phyloP scores from a whole-genome alignment of 2,888 invertebrate genomes.

The Carpatolechia fugitivella region DNA sequence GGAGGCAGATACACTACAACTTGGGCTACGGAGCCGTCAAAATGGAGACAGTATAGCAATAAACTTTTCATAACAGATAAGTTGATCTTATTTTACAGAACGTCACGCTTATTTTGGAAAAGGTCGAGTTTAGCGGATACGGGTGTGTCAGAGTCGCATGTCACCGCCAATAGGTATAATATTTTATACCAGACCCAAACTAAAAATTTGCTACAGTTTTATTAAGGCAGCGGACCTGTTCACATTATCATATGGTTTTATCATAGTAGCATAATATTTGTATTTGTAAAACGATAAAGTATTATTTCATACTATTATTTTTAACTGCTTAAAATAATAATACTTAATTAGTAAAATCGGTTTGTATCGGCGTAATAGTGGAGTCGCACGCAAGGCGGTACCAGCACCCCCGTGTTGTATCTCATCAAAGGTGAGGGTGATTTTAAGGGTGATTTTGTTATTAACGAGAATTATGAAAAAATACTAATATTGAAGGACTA shows the following conservation, averaged over 20 bases:
- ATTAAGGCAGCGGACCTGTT: conserved; percentile 47
- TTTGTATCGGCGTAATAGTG: conserved; percentile 22
- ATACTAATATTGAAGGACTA: no score
- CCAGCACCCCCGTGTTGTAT: conserved; percentile 20
- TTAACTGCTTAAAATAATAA: conserved; percentile 10
- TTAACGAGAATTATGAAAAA: no score
- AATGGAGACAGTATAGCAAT: no score
- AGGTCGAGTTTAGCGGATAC: no score
- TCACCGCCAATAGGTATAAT: conserved; percentile 11
- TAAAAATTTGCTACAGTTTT: conserved; percentile 43
- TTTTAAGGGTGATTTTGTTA: conserved; percentile 23
- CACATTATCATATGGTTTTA: conserved; percentile 54
- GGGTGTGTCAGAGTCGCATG: conserved; percentile 19
- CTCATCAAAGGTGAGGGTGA: conserved; percentile 25
- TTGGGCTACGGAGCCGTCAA: no score
- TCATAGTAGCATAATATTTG: conserved; percentile 25
- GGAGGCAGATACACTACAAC: no score
- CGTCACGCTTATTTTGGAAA: no score
- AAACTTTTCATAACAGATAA: no score
- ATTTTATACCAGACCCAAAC: conserved; percentile 26
- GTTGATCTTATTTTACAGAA: no score
- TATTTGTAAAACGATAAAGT: conserved; percentile 16
- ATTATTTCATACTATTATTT: conserved; percentile 16
- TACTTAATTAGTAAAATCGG: conserved; percentile 1
- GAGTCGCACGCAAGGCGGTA: conserved; percentile 23